Evolutionary conservation across 2,113 vertebrate genomes (phyloP), one percentile per base, ranked within the genome.

Genomic region (Petromus typicus): DNA sequence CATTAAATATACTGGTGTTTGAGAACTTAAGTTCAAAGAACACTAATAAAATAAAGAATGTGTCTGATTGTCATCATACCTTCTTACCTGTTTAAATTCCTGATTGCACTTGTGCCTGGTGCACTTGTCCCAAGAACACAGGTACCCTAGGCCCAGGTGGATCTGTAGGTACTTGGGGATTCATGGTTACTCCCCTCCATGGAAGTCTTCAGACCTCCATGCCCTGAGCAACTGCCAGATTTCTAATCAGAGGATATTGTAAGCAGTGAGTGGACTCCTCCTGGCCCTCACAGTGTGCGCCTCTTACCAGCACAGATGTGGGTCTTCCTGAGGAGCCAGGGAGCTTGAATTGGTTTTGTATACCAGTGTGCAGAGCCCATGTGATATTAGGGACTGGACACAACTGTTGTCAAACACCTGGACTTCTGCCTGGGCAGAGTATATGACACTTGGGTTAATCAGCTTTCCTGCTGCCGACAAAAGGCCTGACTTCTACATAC

Each of bases 21-120:
- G n/a, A 90, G 93, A 91, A 94, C 67, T 84, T 25, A 61, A 75
- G n/a, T 89, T 89, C n/a, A 54, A 64, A 57, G 45, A 73, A 75
- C 27, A 90, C 45, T 57, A 76, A 61, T 67, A 66, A 91, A 91
- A 91, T 76, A 22, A 12, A 80, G 83, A 75, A 73, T 25, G 54
- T 3, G 7, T 87, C 20, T 17, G n/a, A 18, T 86, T 88, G 32
- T 56, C 89, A 66, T 69, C 11, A 20, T 8, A 23, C 7, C 2
- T 79, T 51, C 75, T 76, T 45, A 57, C 32, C 45, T 88, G 23
- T 69, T 93, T 69, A 22, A 56, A 14, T 63, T 64, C 32, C 13
- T 0, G 23, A 1, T 8, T 27, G 59, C n/a, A 13, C 22, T n/a
- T 48, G 9, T 30, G 30, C 23, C 7, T 48, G 3, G 18, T 45